phyloP scores from a whole-genome alignment of 2,797 vertebrate species.

The Craterocephalus amniculus region DNA sequence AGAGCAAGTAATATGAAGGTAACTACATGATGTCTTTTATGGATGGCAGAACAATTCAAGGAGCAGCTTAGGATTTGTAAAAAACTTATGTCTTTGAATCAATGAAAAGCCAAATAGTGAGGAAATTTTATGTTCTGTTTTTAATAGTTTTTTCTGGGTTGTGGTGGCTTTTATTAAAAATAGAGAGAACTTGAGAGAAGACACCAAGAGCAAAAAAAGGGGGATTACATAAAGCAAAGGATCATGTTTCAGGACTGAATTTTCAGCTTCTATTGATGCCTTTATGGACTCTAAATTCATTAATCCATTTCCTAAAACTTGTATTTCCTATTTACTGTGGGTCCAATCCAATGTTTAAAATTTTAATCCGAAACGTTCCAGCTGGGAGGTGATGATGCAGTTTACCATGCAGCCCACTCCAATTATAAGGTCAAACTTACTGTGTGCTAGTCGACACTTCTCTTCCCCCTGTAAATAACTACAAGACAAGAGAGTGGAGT shows the following conservation, averaged over 20 bases:
- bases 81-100: not conserved
- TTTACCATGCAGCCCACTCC: too few relatives aligned
- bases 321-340: too few relatives aligned
- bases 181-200: not conserved
- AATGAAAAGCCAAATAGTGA: not conserved
- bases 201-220: not conserved
- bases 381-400: too few relatives aligned
- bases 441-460: constrained; percentile 79
- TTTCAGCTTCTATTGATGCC: not conserved
- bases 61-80: not conserved
- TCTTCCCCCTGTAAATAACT: constrained; percentile 94
- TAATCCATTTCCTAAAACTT: too few relatives aligned
- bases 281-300: not conserved
- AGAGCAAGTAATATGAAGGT: too few relatives aligned
- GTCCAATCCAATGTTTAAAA: too few relatives aligned
- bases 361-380: too few relatives aligned
- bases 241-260: not conserved
- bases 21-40: not conserved
- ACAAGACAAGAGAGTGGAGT: constrained; percentile 46
- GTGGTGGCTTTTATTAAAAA: not conserved
- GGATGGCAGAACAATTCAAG: not conserved
- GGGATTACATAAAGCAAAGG: not conserved
- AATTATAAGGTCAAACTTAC: constrained; percentile 32
- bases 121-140: not conserved
- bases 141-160: not conserved